Percentiles rank a stretch among this genome's conserved stretches.
Evolutionary conservation across 1,140 invertebrate genomes (phyloP).

Genomic region (Rhagoletis pomonella): DNA sequence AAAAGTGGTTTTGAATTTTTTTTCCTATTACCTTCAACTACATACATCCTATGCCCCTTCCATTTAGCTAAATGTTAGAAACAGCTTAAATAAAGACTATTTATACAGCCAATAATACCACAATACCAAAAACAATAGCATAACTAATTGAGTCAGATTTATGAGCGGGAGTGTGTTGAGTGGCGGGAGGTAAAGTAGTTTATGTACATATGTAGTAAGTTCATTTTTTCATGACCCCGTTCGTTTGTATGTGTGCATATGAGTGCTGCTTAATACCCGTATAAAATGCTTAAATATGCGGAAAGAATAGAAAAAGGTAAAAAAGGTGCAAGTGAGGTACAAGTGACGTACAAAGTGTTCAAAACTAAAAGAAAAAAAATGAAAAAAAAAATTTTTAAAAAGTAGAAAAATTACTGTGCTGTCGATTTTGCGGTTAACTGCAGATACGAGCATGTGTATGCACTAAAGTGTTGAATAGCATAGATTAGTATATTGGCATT

Average conservation of each 20-base stretch:
- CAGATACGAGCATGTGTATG: no score
- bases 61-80: no score
- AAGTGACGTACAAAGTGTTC: not conserved
- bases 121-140: not conserved
- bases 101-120: no score
- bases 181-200: not conserved
- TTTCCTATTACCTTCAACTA: no score
- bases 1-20: no score
- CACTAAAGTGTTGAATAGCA: no score
- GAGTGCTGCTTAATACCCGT: not conserved
- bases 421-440: not conserved
- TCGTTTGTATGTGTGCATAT: not conserved
- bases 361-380: not conserved
- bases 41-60: no score
- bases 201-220: not conserved
- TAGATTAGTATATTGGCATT: no score
- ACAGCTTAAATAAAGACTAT: no score
- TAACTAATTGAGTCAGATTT: conserved; percentile 1
- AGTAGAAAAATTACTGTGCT: not conserved
- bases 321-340: not conserved
- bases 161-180: not conserved
- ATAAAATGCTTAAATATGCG: not conserved
- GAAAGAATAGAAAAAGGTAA: not conserved
- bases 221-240: not conserved
- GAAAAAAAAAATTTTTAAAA: not conserved